Conservation (phyloP, 2,888 invertebrate genomes). For the Apamea anceps region DNA sequence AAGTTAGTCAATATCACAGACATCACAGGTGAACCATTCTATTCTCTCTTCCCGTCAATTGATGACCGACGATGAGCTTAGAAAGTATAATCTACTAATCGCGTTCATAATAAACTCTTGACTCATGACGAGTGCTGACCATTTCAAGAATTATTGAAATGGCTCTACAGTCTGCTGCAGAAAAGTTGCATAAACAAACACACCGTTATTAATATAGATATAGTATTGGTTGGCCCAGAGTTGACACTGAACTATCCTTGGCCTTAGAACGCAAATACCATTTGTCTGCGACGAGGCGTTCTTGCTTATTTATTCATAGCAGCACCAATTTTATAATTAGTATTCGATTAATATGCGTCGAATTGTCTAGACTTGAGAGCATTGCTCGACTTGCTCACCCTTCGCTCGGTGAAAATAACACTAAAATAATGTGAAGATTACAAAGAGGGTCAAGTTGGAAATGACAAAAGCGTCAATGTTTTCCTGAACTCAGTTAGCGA, state of each 20-base stretch:
- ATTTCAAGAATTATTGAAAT: constrained; percentile 2
- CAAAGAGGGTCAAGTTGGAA: neutral
- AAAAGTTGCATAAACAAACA: neutral
- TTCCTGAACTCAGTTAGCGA: constrained; percentile 4
- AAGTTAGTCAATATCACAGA: neutral
- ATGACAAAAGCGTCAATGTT: constrained; percentile 1
- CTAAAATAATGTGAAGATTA: neutral
- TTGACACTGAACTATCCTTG: constrained; percentile 24
- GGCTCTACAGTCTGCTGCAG: neutral
- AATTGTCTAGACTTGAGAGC: constrained; percentile 5
- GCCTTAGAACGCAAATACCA: constrained; percentile 14
- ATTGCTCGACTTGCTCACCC: neutral
- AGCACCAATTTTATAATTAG: constrained; percentile 3
- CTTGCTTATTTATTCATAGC: constrained; percentile 17
- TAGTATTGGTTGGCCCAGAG: neutral
- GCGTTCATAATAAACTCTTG: neutral
- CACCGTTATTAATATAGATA: neutral
- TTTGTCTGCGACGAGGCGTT: neutral
- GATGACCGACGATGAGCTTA: neutral
- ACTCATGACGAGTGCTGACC: neutral
- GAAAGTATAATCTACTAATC: neutral
- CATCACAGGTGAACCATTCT: neutral
- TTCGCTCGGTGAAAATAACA: constrained; percentile 4
- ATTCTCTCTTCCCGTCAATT: constrained; percentile 6
- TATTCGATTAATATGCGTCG: neutral